These are phyloP conservation scores for Sinocyclocheilus maitianheensis DNA, from an alignment of 2,113 vertebrate species.

Conservation along the genomic window DNA sequence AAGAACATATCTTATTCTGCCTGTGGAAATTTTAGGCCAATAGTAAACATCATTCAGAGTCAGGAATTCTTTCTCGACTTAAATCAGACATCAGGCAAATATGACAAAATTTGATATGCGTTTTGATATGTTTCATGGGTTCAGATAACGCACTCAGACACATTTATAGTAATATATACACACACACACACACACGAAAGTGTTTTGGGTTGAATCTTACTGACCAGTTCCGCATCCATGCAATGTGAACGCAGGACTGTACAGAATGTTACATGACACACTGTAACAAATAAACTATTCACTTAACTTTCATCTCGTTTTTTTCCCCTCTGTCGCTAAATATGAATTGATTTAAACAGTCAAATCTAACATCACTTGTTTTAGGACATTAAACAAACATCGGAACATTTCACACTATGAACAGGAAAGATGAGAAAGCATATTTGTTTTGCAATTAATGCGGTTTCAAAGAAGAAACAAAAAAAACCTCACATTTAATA, in stretches of 20 bases:
- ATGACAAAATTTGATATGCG: background rate
- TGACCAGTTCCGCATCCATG: background rate
- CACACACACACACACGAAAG: slow-evolving; percentile 5
- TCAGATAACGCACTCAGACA: background rate
- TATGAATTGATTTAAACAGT: slow-evolving; percentile 1
- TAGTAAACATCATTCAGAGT: background rate
- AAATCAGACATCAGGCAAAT: background rate
- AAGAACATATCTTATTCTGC: background rate
- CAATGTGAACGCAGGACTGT: background rate
- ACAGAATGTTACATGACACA: background rate
- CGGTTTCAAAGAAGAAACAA: background rate
- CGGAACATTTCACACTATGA: background rate
- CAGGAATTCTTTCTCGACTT: background rate
- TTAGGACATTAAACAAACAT: background rate
- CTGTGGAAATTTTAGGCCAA: background rate
- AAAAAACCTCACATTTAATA: background rate
- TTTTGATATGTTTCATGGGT: background rate
- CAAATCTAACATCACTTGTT: background rate
- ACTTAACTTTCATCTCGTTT: background rate
- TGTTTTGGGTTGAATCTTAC: background rate
- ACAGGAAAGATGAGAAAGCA: background rate
- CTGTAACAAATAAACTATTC: background rate
- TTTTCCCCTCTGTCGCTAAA: background rate
- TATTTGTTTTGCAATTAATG: background rate
- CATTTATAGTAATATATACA: background rate